Evolutionary conservation across 2,888 invertebrate species (phyloP).

Genomic region (Helleia helle): DNA sequence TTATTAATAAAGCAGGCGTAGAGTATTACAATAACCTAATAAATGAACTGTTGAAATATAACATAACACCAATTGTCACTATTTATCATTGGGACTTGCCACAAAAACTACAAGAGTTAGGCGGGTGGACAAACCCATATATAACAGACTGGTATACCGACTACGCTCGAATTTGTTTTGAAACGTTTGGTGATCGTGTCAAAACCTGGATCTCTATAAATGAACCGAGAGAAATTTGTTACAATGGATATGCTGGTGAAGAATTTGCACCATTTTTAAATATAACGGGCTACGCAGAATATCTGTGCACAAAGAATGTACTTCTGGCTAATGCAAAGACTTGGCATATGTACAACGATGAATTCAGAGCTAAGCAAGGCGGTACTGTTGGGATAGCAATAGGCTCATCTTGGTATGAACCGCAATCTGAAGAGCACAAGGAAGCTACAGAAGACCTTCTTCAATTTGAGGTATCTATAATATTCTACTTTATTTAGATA

Average conservation of each 20-base stretch:
- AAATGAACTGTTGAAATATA: conserved; percentile 67
- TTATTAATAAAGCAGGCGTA: conserved; percentile 65
- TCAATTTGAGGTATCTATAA: conserved; percentile 50
- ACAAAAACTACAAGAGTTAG: conserved; percentile 61
- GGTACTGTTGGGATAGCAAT: conserved; percentile 22
- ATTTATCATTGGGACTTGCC: conserved; percentile 71
- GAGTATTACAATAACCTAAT: conserved; percentile 58
- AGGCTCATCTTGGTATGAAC: conserved; percentile 41
- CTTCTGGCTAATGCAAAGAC: conserved; percentile 24
- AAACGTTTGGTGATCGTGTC: conserved; percentile 57
- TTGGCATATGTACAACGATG: conserved; percentile 24
- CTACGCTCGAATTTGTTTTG: conserved; percentile 51
- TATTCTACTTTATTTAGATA: too few species aligned
- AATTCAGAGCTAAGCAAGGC: conserved; percentile 21
- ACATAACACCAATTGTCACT: conserved; percentile 75
- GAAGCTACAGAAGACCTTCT: conserved; percentile 60
- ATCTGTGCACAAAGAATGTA: conserved; percentile 39
- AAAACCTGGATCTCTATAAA: conserved; percentile 73
- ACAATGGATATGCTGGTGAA: conserved; percentile 48
- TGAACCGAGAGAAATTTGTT: conserved; percentile 53
- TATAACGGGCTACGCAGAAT: conserved; percentile 46
- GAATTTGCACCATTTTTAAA: conserved; percentile 35
- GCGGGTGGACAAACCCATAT: conserved; percentile 62
- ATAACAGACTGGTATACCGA: conserved; percentile 56
- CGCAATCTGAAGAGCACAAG: conserved; percentile 47